Conservation (phyloP, 2,888 invertebrate genomes). For the Plebejus anna region DNA sequence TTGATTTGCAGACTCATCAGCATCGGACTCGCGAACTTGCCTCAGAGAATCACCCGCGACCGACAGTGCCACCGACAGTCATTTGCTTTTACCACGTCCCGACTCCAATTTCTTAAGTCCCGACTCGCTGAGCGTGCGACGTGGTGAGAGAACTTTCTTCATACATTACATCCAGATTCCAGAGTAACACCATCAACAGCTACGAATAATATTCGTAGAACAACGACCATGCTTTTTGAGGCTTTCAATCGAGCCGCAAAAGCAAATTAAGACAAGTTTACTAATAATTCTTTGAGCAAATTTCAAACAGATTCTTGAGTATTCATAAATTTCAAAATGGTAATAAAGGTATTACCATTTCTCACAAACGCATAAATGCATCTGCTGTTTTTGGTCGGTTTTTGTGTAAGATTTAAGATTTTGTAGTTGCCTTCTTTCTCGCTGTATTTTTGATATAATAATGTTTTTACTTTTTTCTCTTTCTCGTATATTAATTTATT, state of each 20-base stretch:
- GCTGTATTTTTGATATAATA: not conserved
- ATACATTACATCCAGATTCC: not conserved
- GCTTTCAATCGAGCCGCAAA: not conserved
- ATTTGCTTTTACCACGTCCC: slow-evolving; percentile 87
- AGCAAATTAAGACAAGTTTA: not conserved
- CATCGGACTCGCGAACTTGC: slow-evolving; percentile 81
- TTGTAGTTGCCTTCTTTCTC: not conserved
- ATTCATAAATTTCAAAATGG: not conserved
- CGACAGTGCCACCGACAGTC: slow-evolving; percentile 86
- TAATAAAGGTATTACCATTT: not conserved
- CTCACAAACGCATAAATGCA: not conserved
- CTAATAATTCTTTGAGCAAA: not conserved
- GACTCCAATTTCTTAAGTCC: slow-evolving; percentile 91
- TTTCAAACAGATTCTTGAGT: not conserved
- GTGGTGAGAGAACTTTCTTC: slow-evolving; percentile 49
- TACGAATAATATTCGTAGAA: not conserved
- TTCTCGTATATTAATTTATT: not conserved
- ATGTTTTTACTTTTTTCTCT: not conserved
- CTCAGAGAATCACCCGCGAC: slow-evolving; percentile 82
- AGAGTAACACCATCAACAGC: not conserved
- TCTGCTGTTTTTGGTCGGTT: not conserved
- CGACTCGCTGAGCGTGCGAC: slow-evolving; percentile 77
- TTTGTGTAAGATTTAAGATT: not conserved
- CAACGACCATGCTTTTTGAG: not conserved
- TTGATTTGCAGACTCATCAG: slow-evolving; percentile 63